Evolutionary conservation across 2,888 invertebrate species (phyloP).

Genomic region (Piscicola geometra): DNA sequence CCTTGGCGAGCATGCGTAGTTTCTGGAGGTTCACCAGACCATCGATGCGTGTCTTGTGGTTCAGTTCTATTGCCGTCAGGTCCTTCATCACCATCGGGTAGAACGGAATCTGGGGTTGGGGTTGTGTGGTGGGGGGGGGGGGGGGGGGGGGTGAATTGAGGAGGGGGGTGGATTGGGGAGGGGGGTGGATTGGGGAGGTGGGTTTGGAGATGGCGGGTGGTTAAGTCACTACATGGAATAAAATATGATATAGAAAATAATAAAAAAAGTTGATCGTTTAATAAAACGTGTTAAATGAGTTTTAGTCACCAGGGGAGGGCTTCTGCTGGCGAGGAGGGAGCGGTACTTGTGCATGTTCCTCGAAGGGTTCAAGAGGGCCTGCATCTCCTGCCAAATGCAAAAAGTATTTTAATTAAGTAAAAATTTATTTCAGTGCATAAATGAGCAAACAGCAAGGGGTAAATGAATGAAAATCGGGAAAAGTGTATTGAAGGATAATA

Average conservation of each 20-base stretch:
- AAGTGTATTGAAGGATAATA: not conserved
- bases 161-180: not conserved
- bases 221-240: too few relatives aligned
- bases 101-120: constrained; percentile 59
- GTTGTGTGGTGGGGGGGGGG: too few relatives aligned
- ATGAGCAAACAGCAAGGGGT: too few relatives aligned
- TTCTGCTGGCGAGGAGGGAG: constrained; percentile 83
- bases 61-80: constrained; percentile 93
- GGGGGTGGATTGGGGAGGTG: not conserved
- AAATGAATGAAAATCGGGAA: too few relatives aligned
- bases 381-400: constrained; percentile 65
- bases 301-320: constrained; percentile 72
- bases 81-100: constrained; percentile 66
- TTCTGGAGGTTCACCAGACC: constrained; percentile 88
- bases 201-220: too few relatives aligned
- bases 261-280: too few relatives aligned
- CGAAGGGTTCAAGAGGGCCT: constrained; percentile 95
- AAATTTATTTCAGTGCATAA: too few relatives aligned
- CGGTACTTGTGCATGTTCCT: constrained; percentile 98
- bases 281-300: not conserved
- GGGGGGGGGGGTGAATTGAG: not conserved
- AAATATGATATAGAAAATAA: too few relatives aligned
- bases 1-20: constrained; percentile 94
- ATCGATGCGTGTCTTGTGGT: constrained; percentile 65
- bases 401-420: not conserved